Evolutionary conservation across 2,797 vertebrate genomes (phyloP).

Genomic region (Sebastiscus tertius): DNA sequence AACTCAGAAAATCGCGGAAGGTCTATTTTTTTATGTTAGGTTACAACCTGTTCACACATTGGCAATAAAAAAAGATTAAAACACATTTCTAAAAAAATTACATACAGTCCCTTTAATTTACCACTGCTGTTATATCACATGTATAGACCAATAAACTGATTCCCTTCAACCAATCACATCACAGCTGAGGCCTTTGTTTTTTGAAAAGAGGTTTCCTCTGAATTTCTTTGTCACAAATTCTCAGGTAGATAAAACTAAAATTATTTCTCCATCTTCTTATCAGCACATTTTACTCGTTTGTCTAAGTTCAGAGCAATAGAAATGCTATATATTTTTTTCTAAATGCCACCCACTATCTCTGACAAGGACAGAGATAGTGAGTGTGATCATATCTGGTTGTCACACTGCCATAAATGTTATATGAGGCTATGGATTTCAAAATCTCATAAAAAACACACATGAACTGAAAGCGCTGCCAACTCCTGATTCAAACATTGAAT

Average conservation of each 20-base stretch:
- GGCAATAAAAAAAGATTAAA: too few species aligned
- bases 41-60: too few species aligned
- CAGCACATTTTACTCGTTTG: neutral
- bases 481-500: constrained; percentile 11
- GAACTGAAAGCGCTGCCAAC: neutral
- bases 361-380: constrained; percentile 1
- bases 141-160: neutral
- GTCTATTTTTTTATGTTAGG: too few species aligned
- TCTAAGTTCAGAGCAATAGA: constrained; percentile 19
- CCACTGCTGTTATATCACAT: neutral
- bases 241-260: neutral
- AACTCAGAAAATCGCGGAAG: too few species aligned
- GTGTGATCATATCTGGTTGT: constrained; percentile 32
- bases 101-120: neutral
- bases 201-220: neutral
- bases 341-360: constrained; percentile 23
- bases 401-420: constrained; percentile 13
- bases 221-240: neutral
- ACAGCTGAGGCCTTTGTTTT: neutral
- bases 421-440: constrained; percentile 11
- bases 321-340: neutral
- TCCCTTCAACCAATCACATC: neutral
- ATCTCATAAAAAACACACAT: constrained; percentile 9
- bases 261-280: neutral
- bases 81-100: too few species aligned